Percentiles rank a stretch among this genome's conserved stretches.
Conservation (phyloP, 2,113 vertebrate genomes). For the Strigops habroptila region DNA sequence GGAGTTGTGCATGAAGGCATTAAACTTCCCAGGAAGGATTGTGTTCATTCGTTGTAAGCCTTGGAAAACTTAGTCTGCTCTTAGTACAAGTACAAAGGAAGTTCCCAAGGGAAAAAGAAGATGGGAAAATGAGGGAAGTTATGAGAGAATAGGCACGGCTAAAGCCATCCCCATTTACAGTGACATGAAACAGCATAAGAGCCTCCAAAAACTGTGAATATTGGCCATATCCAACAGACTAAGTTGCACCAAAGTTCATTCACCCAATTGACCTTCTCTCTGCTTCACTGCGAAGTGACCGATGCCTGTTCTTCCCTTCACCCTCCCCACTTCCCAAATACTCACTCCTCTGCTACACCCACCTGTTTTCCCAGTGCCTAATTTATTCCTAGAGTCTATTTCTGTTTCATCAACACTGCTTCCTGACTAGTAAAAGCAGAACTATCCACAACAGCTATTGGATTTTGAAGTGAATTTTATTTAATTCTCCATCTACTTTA, state of each 20-base stretch:
- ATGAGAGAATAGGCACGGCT: neutral
- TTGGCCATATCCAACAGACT: neutral
- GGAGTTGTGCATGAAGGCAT: accelerated
- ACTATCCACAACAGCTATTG: neutral
- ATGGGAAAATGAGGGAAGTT: neutral
- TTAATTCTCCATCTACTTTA: neutral
- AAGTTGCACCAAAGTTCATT: neutral
- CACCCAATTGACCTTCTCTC: neutral
- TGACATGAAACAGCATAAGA: neutral
- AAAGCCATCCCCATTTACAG: neutral
- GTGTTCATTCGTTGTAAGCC: neutral
- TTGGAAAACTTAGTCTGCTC: neutral
- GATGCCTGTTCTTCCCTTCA: neutral
- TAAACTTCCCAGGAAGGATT: neutral
- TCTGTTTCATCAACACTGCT: neutral
- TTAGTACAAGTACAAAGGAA: neutral
- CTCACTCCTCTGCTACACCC: neutral
- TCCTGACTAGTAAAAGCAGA: neutral
- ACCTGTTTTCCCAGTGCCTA: neutral
- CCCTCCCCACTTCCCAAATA: neutral
- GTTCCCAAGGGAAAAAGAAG: neutral
- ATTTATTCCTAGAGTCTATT: neutral
- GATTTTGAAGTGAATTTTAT: neutral
- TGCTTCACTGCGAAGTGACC: neutral
- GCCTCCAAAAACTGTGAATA: neutral